phyloP scores from a whole-genome alignment of 2,113 vertebrate species.

The Eidolon helvum region DNA sequence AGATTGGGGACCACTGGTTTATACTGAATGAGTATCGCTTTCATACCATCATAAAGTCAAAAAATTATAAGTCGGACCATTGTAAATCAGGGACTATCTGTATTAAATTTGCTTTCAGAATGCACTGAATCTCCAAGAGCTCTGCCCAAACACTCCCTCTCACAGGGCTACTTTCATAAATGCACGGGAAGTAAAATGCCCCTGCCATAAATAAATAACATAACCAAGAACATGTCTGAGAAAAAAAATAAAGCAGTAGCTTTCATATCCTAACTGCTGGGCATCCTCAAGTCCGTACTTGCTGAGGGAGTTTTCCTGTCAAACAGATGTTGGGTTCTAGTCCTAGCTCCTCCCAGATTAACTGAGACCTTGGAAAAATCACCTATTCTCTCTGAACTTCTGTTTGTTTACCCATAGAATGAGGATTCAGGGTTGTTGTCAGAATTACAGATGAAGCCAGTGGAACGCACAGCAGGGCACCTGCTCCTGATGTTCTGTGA shows the following conservation, averaged over 20 bases:
- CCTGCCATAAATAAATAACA: background rate
- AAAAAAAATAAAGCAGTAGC: background rate
- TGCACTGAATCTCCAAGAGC: background rate
- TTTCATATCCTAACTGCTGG: background rate
- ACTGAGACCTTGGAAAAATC: background rate
- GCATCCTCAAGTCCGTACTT: background rate
- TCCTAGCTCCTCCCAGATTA: background rate
- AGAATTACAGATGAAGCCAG: background rate
- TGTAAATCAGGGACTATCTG: background rate
- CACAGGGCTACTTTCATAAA: background rate
- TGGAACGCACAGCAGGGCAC: background rate
- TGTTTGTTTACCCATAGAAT: background rate
- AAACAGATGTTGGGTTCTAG: background rate
- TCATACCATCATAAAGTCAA: background rate
- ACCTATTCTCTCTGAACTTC: background rate
- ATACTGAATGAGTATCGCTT: background rate
- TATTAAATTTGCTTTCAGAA: background rate
- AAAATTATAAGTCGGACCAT: background rate
- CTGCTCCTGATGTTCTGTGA: background rate
- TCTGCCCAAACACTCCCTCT: background rate
- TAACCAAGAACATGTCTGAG: background rate
- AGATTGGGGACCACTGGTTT: no score
- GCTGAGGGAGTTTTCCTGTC: background rate
- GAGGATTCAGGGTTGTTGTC: background rate
- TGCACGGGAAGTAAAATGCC: background rate